These are phyloP conservation scores for Clarias pachynema DNA, from an alignment of 2,797 vertebrate genomes.

Conservation along the genomic window DNA sequence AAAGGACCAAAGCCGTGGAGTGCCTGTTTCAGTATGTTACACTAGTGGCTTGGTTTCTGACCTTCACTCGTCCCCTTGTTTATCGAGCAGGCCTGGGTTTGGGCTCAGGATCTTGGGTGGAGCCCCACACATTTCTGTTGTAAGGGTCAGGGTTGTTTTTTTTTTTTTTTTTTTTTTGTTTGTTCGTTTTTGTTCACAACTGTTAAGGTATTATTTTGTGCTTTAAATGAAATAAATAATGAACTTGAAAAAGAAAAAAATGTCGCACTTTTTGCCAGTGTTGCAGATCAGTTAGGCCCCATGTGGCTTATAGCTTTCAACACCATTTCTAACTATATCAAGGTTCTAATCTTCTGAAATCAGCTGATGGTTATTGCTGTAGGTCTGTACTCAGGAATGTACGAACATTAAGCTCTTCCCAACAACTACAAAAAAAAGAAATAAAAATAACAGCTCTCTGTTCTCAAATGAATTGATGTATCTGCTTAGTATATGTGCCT, in stretches of 20 bases:
- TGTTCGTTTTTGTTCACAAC: slow-evolving; percentile 18
- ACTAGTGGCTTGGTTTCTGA: slow-evolving; percentile 39
- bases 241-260: slow-evolving; percentile 29
- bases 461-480: slow-evolving; percentile 40
- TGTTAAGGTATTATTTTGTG: slow-evolving; percentile 49
- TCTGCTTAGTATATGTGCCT: slow-evolving; percentile 50
- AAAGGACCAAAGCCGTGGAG: slow-evolving; percentile 42
- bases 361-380: slow-evolving; percentile 45
- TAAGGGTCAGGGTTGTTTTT: slow-evolving; percentile 8
- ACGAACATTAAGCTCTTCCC: slow-evolving; percentile 51
- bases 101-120: slow-evolving; percentile 31
- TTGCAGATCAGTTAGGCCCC: slow-evolving; percentile 41
- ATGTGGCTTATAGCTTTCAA: slow-evolving; percentile 31
- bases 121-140: slow-evolving; percentile 38
- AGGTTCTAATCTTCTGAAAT: slow-evolving; percentile 32
- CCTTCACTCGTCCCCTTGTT: slow-evolving; percentile 34
- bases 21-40: slow-evolving; percentile 34
- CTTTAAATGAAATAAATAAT: slow-evolving; percentile 44
- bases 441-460: slow-evolving; percentile 36
- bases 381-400: slow-evolving; percentile 59
- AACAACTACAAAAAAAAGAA: slow-evolving; percentile 27
- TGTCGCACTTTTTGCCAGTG: slow-evolving; percentile 53
- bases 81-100: slow-evolving; percentile 14
- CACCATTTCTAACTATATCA: slow-evolving; percentile 39
- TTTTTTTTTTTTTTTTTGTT: slow-evolving; percentile 22